These are phyloP conservation scores for Ophioninae sp. DNA, from an alignment of 2,888 invertebrate species.

Conservation along the genomic window DNA sequence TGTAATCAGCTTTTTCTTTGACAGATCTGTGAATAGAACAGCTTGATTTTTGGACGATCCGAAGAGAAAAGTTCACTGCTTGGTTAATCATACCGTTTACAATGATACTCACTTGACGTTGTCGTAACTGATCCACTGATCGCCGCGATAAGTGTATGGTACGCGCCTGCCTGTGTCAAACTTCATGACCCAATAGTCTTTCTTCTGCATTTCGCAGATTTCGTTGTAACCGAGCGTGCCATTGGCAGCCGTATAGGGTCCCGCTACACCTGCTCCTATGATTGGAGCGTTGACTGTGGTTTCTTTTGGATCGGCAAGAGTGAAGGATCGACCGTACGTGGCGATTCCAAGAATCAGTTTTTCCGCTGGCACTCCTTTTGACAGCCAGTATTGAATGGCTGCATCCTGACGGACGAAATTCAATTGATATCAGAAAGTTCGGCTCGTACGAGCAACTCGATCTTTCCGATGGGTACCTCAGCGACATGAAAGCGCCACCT, in stretches of 20 bases:
- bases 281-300: conserved; percentile 83
- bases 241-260: conserved; percentile 84
- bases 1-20: conserved; percentile 78
- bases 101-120: conserved; percentile 69
- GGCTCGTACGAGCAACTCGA: conserved; percentile 40
- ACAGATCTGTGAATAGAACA: conserved; percentile 75
- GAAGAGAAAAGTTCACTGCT: neutral
- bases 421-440: neutral
- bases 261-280: conserved; percentile 84
- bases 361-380: conserved; percentile 83
- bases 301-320: conserved; percentile 80
- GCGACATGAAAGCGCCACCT: too few relatives aligned
- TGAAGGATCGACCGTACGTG: conserved; percentile 87
- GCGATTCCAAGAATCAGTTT: conserved; percentile 88
- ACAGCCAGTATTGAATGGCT: conserved; percentile 82
- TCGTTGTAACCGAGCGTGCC: conserved; percentile 89
- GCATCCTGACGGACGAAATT: conserved; percentile 76
- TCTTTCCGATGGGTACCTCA: too few relatives aligned
- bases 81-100: neutral
- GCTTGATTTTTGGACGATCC: neutral
- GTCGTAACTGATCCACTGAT: conserved; percentile 75
- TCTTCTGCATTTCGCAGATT: conserved; percentile 76
- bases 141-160: conserved; percentile 78
- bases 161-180: conserved; percentile 80
- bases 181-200: conserved; percentile 75